Conservation (phyloP, 1,140 invertebrate genomes). For the Listronotus oregonensis region DNA sequence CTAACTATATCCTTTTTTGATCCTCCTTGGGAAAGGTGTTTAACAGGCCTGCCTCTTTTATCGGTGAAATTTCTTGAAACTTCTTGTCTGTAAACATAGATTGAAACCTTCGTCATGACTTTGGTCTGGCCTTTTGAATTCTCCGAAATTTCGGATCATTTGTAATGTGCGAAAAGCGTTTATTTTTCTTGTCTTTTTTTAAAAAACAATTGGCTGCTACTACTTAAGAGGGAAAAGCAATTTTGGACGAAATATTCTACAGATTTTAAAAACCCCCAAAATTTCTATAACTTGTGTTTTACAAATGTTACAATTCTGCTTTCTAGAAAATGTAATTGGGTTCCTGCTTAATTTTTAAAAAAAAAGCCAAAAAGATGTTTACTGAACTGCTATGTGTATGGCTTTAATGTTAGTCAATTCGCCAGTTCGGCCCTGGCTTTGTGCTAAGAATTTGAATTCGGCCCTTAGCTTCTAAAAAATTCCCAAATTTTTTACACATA, state of each 20-base stretch:
- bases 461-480: too few species aligned
- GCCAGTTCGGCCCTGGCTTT: too few species aligned
- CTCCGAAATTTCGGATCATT: conserved; percentile 88
- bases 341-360: too few species aligned
- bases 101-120: conserved; percentile 91
- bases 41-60: conserved; percentile 84
- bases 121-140: conserved; percentile 85
- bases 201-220: neutral
- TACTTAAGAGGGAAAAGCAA: neutral
- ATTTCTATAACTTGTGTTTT: too few species aligned
- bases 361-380: too few species aligned
- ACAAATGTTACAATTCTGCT: too few species aligned
- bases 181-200: conserved; percentile 56
- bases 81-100: conserved; percentile 89
- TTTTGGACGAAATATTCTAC: neutral
- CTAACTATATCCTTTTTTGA: conserved; percentile 81
- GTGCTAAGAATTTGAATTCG: too few species aligned
- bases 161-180: conserved; percentile 82
- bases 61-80: conserved; percentile 87
- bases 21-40: conserved; percentile 78
- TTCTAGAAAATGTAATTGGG: too few species aligned
- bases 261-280: too few species aligned
- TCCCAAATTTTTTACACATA: too few species aligned
- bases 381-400: too few species aligned
- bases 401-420: too few species aligned